Percentiles rank a stretch among this genome's conserved stretches.
Evolutionary conservation across 2,797 vertebrate species (phyloP).

Genomic region (Falco novaeseelandiae): DNA sequence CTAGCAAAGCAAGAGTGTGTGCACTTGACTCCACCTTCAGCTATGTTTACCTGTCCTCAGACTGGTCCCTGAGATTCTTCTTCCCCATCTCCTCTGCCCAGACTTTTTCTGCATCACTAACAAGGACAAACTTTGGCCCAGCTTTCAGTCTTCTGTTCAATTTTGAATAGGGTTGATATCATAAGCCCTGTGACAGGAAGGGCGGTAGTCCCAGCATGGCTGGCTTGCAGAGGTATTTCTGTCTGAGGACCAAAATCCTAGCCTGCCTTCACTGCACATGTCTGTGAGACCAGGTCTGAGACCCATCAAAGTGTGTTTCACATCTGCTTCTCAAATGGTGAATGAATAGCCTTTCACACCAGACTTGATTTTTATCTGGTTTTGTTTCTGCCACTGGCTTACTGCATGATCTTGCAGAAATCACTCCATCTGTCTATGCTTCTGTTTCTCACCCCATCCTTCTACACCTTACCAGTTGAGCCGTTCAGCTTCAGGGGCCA

Average conservation of each 20-base stretch:
- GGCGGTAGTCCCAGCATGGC: neutral
- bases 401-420: neutral
- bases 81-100: neutral
- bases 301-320: neutral
- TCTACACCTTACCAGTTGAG: neutral
- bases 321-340: neutral
- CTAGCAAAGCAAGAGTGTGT: neutral
- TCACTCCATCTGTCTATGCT: neutral
- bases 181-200: neutral
- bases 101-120: neutral
- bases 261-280: neutral
- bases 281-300: neutral
- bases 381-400: neutral
- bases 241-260: neutral
- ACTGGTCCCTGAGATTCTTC: neutral
- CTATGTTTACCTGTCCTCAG: neutral
- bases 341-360: neutral
- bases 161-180: neutral
- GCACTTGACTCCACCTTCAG: neutral
- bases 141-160: neutral
- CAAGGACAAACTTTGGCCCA: neutral
- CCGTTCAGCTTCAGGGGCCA: neutral
- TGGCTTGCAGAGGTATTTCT: conserved; percentile 9
- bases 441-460: neutral
- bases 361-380: neutral